phyloP scores from a whole-genome alignment of 2,113 vertebrate genomes.

The Psophia crepitans region DNA sequence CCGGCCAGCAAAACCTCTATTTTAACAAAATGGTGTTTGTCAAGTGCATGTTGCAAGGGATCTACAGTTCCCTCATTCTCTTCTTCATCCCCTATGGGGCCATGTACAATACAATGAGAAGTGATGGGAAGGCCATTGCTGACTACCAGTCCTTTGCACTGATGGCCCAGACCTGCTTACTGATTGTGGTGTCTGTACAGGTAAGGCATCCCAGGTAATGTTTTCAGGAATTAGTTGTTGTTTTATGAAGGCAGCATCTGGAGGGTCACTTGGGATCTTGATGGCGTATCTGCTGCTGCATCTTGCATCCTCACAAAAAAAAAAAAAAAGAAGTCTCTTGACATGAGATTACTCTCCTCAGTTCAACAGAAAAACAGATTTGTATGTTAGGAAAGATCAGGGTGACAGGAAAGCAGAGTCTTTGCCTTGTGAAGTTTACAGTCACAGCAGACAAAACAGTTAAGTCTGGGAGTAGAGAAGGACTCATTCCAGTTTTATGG shows the following conservation, averaged over 20 bases:
- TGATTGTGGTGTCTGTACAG: constrained; percentile 85
- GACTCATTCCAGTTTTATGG: background rate
- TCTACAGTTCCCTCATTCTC: constrained; percentile 92
- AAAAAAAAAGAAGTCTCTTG: background rate
- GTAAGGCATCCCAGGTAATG: constrained; percentile 56
- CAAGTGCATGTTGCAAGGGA: constrained; percentile 82
- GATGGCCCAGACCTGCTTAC: constrained; percentile 87
- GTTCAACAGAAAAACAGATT: background rate
- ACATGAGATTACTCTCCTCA: background rate
- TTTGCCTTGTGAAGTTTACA: background rate
- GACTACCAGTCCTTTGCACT: constrained; percentile 95
- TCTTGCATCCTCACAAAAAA: background rate
- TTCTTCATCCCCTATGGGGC: constrained; percentile 91
- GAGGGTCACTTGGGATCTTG: background rate
- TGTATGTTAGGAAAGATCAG: background rate
- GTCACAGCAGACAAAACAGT: background rate
- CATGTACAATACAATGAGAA: constrained; percentile 79
- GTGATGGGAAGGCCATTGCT: constrained; percentile 86
- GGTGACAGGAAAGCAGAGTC: background rate
- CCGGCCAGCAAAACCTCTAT: constrained; percentile 87
- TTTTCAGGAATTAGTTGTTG: background rate
- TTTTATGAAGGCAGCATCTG: background rate
- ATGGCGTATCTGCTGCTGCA: background rate
- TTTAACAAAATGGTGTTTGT: constrained; percentile 88
- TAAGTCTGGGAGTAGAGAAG: background rate